Conservation (phyloP, 2,113 vertebrate genomes). For the Eudyptes chrysolophus region DNA sequence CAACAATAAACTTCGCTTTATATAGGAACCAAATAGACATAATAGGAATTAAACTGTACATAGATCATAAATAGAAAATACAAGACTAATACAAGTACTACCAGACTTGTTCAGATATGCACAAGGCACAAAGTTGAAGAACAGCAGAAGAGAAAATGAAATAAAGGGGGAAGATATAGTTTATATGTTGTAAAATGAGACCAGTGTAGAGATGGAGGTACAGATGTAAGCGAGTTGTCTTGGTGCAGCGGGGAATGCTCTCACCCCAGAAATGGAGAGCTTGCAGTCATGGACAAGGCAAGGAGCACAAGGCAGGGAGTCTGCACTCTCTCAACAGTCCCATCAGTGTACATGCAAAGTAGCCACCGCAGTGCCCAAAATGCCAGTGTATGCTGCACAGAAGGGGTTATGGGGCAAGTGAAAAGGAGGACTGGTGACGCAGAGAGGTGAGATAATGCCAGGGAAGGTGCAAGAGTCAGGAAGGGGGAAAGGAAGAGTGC, state of each 20-base stretch:
- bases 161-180: background rate
- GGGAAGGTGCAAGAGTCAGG: background rate
- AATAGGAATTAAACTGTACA: background rate
- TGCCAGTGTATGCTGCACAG: accelerated
- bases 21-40: background rate
- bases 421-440: background rate
- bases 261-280: background rate
- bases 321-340: background rate
- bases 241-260: background rate
- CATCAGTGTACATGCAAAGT: accelerated
- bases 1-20: background rate
- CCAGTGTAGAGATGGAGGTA: background rate
- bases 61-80: conserved; percentile 2
- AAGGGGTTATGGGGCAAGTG: background rate
- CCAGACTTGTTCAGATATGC: background rate
- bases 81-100: background rate
- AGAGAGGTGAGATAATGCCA: background rate
- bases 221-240: background rate
- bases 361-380: background rate
- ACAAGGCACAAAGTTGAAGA: background rate
- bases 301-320: background rate
- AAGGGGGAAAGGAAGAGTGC: background rate
- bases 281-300: background rate
- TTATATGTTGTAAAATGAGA: background rate
- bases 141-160: background rate